Evolutionary conservation across 1,140 invertebrate species (phyloP), one percentile per base, ranked within the genome.

Genomic region (Apolygus lucorum): DNA sequence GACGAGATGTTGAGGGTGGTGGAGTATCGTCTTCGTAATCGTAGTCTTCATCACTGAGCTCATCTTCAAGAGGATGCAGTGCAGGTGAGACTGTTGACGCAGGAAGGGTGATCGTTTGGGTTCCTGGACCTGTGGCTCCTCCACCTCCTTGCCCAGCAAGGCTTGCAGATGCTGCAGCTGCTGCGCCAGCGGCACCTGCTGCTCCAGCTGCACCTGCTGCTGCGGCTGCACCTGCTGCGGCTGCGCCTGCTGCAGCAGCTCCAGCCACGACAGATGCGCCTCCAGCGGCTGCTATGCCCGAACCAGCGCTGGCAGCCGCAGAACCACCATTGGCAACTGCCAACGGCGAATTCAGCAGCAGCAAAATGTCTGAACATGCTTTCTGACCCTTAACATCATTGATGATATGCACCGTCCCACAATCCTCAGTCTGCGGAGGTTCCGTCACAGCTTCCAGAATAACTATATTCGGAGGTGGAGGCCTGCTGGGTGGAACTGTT

Each of bases 401-500:
- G 0, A 63, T 25, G 0, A 71, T 42, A 14, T 68, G 34, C 4
- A 71, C 49, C 11, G 67, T 68, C 4, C 65, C 54, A 68, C 70
- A 71, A 24, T 71, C 25, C 8, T 54, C n/a, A 8, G 25, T 34
- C 49, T 22, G 42, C 25, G 21, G 62, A 22, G 49, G 49, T 24
- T 59, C 68, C 14, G 28, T 63, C 22, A 63, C 25, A 25, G 71
- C 22, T 28, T 72, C 49, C 24, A 74, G n/a, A 22, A 74, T 69
- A 2, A 74, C 69, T 59, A 76, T 76, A 28, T 72, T 68, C 2
- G 74, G 74, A 13, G 74, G 73, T 1, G 74, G 69, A 14, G 71
- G 71, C 22, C 70, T 62, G 8, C 54, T 65, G 24, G 66, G 64
- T 21, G 52, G 62, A n/a, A 26, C 25, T n/a, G n/a, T n/a, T 17